Percentiles rank a stretch among this genome's conserved stretches.
These are phyloP conservation scores for Triops cancriformis DNA, from an alignment of 1,140 invertebrate species.

Conservation along the genomic window DNA sequence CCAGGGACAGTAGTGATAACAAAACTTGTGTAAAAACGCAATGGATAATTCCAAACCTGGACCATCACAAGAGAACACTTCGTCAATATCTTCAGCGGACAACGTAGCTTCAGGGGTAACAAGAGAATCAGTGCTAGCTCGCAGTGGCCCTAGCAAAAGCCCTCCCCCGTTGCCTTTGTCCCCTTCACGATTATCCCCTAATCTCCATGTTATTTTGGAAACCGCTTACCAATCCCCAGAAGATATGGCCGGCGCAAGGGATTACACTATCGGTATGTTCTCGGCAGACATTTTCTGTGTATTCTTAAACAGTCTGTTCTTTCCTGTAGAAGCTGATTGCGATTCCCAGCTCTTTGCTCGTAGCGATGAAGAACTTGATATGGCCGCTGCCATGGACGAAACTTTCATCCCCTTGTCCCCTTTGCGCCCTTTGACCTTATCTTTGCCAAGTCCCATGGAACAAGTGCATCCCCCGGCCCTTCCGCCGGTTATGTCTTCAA, in stretches of 20 bases:
- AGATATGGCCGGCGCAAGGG: not conserved
- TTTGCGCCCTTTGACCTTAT: slow-evolving; percentile 6
- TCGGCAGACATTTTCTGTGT: not conserved
- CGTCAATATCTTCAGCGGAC: not conserved
- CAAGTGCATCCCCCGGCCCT: not conserved
- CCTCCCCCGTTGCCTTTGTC: not conserved
- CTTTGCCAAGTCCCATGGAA: not conserved
- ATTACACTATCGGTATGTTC: not conserved
- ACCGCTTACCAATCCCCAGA: not conserved
- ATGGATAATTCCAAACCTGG: slow-evolving; percentile 5
- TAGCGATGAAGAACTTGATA: not conserved
- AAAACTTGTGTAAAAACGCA: not conserved
- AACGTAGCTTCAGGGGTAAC: not conserved
- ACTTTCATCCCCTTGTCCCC: not conserved
- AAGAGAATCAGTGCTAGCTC: not conserved
- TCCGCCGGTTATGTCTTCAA: not conserved
- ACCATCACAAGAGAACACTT: not conserved
- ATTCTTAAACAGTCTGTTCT: not conserved
- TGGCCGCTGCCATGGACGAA: slow-evolving; percentile 3
- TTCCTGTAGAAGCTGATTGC: not conserved
- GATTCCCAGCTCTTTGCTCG: not conserved
- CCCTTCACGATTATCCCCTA: not conserved
- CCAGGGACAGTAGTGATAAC: not conserved
- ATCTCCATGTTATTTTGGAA: not conserved
- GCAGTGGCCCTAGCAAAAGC: slow-evolving; percentile 4